phyloP scores from a whole-genome alignment of 2,113 vertebrate genomes.

The Cichladusa arquata region DNA sequence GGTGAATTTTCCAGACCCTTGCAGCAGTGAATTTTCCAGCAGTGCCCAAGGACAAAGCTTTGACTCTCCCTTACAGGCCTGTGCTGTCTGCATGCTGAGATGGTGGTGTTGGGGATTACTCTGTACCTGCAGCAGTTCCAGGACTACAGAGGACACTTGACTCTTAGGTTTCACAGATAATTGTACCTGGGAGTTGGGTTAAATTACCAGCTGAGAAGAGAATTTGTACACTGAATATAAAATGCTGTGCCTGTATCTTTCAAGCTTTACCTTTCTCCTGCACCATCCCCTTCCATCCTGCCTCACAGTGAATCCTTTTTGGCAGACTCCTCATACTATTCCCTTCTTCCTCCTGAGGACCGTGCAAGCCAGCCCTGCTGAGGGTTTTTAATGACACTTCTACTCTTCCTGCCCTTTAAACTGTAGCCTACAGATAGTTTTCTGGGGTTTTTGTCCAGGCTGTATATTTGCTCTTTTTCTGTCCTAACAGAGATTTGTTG shows the following conservation, averaged over 20 bases:
- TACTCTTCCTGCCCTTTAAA: neutral
- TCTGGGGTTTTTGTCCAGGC: neutral
- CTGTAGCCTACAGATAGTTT: neutral
- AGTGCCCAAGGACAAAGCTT: neutral
- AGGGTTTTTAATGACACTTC: neutral
- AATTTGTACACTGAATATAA: neutral
- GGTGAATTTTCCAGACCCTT: neutral
- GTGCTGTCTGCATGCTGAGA: neutral
- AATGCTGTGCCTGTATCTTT: neutral
- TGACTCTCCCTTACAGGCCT: neutral
- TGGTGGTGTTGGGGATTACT: neutral
- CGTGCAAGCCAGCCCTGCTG: neutral
- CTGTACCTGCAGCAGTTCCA: neutral
- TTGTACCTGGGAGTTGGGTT: neutral
- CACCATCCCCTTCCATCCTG: neutral
- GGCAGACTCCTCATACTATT: neutral
- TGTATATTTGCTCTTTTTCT: neutral
- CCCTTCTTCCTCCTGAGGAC: neutral
- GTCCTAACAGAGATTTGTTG: neutral
- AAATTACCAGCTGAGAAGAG: neutral
- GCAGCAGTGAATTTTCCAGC: neutral
- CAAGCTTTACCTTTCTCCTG: neutral
- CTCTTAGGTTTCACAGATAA: neutral
- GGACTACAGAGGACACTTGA: neutral
- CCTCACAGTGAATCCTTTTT: neutral